Percentiles rank a stretch among this genome's conserved stretches.
These are phyloP conservation scores for Oxyura jamaicensis DNA, from an alignment of 2,113 vertebrate species.

Conservation along the genomic window DNA sequence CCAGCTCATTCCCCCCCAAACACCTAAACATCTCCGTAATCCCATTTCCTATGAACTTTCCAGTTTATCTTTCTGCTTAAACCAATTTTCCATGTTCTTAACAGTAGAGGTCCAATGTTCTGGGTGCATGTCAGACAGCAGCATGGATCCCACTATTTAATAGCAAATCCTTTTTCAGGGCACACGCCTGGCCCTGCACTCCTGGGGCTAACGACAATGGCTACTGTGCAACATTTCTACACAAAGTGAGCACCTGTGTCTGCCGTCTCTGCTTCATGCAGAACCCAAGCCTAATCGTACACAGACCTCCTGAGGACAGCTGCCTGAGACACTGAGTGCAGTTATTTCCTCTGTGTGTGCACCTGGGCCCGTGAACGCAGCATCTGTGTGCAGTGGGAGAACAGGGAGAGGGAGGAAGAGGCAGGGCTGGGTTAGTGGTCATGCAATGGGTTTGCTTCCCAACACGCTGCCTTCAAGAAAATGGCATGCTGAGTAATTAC, in stretches of 20 bases:
- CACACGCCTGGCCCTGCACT: neutral
- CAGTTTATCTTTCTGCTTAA: slow-evolving; percentile 2
- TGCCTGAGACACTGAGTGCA: neutral
- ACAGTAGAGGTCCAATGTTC: neutral
- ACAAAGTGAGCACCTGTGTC: neutral
- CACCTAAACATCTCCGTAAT: neutral
- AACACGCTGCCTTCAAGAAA: neutral
- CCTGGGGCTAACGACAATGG: neutral
- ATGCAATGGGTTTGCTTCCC: slow-evolving; percentile 26
- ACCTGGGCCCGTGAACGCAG: neutral
- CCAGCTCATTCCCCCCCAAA: slow-evolving; percentile 3
- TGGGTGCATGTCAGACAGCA: neutral
- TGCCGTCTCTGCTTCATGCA: neutral
- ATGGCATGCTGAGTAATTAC: neutral
- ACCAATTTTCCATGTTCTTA: neutral
- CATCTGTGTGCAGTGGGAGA: neutral
- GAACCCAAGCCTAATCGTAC: neutral
- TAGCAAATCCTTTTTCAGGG: neutral
- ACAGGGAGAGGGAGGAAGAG: slow-evolving; percentile 50
- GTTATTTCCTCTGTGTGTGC: neutral
- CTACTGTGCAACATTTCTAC: neutral
- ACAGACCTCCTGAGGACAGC: neutral
- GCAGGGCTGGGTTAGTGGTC: slow-evolving; percentile 39
- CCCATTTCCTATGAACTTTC: slow-evolving; percentile 16
- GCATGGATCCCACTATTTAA: neutral